Evolutionary conservation across 2,888 invertebrate species (phyloP).

Genomic region (Digitonthophagus gazella): DNA sequence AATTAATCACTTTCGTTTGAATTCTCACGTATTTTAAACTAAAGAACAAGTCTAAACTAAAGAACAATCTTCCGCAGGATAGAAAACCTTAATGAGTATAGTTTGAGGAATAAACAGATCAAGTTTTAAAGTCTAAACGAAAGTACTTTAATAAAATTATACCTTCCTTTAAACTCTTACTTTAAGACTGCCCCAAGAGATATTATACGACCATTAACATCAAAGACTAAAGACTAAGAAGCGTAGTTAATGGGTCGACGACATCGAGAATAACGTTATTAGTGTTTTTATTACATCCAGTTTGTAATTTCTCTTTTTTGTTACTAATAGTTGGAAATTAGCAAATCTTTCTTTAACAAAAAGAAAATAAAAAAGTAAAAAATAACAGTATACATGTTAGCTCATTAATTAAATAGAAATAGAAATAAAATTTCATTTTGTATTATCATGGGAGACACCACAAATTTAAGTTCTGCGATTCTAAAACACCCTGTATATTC

Average conservation of each 20-base stretch:
- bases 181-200: not conserved
- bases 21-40: not conserved
- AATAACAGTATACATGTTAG: no score
- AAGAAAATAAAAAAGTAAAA: no score
- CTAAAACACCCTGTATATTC: no score
- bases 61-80: not conserved
- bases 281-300: not conserved
- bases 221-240: no score
- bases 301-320: not conserved
- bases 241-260: not conserved
- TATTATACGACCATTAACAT: not conserved
- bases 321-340: no score
- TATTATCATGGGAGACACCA: no score
- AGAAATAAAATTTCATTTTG: no score
- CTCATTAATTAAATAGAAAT: no score
- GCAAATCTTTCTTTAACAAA: no score
- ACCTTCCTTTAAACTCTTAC: not conserved
- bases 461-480: no score
- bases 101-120: not conserved
- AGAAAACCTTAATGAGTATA: not conserved
- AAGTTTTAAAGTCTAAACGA: not conserved
- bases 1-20: not conserved
- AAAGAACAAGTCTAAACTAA: no score
- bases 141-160: not conserved
- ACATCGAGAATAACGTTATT: not conserved